phyloP scores from a whole-genome alignment of 2,888 invertebrate species.

The Neocrepidodera transversa region DNA sequence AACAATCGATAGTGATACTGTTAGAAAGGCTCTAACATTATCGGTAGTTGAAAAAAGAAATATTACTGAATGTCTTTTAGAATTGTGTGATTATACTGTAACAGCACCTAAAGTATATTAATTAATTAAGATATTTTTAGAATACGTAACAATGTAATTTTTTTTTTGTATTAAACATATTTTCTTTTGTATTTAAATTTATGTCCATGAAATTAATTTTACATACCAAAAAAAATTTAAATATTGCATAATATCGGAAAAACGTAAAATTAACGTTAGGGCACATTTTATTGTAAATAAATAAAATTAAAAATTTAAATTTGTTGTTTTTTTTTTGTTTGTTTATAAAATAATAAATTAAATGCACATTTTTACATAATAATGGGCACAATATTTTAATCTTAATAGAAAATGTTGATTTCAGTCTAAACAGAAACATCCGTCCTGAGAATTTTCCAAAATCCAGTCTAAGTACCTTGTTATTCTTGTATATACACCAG shows the following conservation, averaged over 20 bases:
- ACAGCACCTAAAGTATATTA: not conserved
- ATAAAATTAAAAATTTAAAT: too few relatives aligned
- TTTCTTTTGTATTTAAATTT: too few relatives aligned
- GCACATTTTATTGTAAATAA: too few relatives aligned
- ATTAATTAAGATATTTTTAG: not conserved
- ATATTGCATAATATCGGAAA: too few relatives aligned
- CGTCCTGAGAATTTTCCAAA: conserved; percentile 76
- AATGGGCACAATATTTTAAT: too few relatives aligned
- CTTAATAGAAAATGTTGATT: not conserved
- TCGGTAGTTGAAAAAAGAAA: conserved; percentile 66
- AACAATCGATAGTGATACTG: conserved; percentile 69
- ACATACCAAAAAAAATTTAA: too few relatives aligned
- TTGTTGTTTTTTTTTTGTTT: not conserved
- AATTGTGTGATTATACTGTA: conserved; percentile 50
- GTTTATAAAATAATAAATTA: not conserved
- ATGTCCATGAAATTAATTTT: too few relatives aligned
- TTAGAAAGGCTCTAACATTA: conserved; percentile 69
- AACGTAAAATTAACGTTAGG: too few relatives aligned
- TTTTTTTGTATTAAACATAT: too few relatives aligned
- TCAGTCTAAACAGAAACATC: conserved; percentile 77
- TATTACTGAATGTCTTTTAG: conserved; percentile 66
- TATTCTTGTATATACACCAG: conserved; percentile 85
- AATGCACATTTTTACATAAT: not conserved
- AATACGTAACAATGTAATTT: too few relatives aligned
- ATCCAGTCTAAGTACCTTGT: conserved; percentile 87